phyloP scores from a whole-genome alignment of 2,888 invertebrate species.

The Limnephilus marmoratus region DNA sequence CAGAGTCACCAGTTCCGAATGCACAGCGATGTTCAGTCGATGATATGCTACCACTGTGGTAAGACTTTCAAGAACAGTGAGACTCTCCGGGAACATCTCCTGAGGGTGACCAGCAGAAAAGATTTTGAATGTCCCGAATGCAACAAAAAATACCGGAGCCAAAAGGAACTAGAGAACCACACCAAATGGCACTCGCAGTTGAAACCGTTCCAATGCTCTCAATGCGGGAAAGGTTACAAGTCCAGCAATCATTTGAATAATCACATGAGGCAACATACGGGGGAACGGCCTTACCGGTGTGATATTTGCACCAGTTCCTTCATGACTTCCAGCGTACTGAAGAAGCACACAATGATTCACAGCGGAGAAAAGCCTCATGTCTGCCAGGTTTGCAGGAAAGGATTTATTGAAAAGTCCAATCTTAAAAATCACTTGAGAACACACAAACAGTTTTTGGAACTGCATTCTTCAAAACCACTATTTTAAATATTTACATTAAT shows the following conservation, averaged over 20 bases:
- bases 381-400: conserved; percentile 65
- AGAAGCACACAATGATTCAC: conserved; percentile 64
- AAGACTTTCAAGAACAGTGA: conserved; percentile 62
- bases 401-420: conserved; percentile 65
- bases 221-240: conserved; percentile 60
- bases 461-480: conserved; percentile 20
- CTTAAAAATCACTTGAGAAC: conserved; percentile 65
- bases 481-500: not conserved
- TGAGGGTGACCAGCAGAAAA: conserved; percentile 50
- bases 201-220: conserved; percentile 56
- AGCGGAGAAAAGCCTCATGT: conserved; percentile 64
- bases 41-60: conserved; percentile 61
- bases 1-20: conserved; percentile 62
- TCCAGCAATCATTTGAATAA: conserved; percentile 52
- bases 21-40: conserved; percentile 49
- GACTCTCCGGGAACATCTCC: conserved; percentile 62
- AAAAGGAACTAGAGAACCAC: conserved; percentile 59
- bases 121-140: conserved; percentile 55
- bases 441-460: conserved; percentile 44
- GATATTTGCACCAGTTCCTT: conserved; percentile 64
- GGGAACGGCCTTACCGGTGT: conserved; percentile 62
- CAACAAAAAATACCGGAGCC: conserved; percentile 55
- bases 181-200: conserved; percentile 59
- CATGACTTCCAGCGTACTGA: conserved; percentile 64
- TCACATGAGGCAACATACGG: conserved; percentile 61